Evolutionary conservation across 2,113 vertebrate genomes (phyloP).

Genomic region (Tragelaphus strepsiceros): DNA sequence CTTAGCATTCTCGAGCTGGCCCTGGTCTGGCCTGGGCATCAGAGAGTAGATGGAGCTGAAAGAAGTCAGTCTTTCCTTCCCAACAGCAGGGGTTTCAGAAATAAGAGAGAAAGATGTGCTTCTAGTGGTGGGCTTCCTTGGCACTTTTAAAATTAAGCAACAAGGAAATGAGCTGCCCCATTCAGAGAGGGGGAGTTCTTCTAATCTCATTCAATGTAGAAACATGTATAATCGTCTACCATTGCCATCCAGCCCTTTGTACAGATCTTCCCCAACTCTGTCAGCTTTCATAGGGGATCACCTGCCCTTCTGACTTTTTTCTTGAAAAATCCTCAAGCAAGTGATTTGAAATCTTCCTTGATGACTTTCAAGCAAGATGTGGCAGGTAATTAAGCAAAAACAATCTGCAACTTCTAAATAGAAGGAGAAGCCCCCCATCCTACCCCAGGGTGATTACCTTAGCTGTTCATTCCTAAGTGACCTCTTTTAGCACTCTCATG

Average conservation of each 20-base stretch:
- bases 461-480: not conserved
- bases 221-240: not conserved
- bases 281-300: not conserved
- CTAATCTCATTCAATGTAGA: not conserved
- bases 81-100: not conserved
- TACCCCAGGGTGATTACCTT: not conserved
- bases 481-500: not conserved
- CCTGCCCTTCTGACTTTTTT: not conserved
- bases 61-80: not conserved
- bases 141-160: not conserved
- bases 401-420: not conserved
- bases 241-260: not conserved
- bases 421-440: not conserved
- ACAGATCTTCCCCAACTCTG: not conserved
- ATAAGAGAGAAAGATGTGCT: not conserved
- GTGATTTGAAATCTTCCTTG: not conserved
- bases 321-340: not conserved
- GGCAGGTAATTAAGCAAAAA: not conserved
- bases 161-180: not conserved
- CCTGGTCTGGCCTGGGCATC: not conserved
- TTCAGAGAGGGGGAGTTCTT: not conserved
- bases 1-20: not conserved
- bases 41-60: not conserved
- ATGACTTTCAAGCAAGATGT: not conserved
- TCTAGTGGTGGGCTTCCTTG: not conserved